Base-by-base conservation (phyloP, 1,140 invertebrate species). In the Drosophila baimaii region DNA sequence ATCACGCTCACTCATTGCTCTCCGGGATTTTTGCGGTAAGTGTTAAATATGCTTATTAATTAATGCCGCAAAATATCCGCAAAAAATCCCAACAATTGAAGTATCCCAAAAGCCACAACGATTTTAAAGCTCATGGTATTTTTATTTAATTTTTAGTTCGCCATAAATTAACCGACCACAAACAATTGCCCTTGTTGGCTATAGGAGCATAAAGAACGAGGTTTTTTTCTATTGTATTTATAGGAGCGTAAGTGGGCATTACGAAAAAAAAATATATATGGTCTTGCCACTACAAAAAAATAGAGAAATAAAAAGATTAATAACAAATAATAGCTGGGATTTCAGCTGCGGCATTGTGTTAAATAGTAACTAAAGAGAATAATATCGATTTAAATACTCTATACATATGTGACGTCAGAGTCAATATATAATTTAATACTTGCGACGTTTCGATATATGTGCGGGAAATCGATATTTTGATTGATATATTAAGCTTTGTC, bases 21-120 rank as follows among this genome's bases (percentile, higher is more conserved):
- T 44, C 43, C 73, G 49, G 33, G 47, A 86, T 84, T 86, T 81
- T 81, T 70, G 73, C 71, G 81, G 81, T 86, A 75, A 85, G 81
- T 76, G 61, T 65, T 52, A 49, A 61, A 35, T 71, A 49, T 56
- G 21, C 25, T 74, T 75, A 75, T 65, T 56, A 75, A 75, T 75
- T 64, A 75, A 57, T 51, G 25, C 19, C 15, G 6, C 49, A 56
- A 64, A 73, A 27, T 47, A 63, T 35, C 29, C 23, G 7, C 27
- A 37, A 74, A 57, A 35, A 51, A 56, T 55, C 21, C 33, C 35
- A 49, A 39, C 29, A 49, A 75, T 64, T 74, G 29, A 56, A 31
- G 47, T 17, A 25, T 29, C 29, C 21, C 3, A 39, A 39, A 56
- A 37, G 66, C 66, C 51, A 7, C 51, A 71, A 33, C 13, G 21